Percentiles rank a stretch among this genome's conserved stretches.
These are phyloP conservation scores for Anagrus nilaparvatae DNA, from an alignment of 1,140 invertebrate species.

Conservation along the genomic window DNA sequence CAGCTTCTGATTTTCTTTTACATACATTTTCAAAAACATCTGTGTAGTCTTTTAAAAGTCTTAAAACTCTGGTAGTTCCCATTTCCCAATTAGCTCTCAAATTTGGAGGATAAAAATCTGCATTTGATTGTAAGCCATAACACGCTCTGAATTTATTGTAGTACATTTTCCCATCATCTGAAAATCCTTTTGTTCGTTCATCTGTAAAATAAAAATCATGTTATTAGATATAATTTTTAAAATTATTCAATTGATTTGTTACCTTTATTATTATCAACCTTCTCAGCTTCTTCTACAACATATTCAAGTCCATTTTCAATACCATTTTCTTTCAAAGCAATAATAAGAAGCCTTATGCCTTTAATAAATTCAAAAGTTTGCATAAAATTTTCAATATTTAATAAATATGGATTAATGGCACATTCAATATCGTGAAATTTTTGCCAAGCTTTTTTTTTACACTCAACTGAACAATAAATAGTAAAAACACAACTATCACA, in stretches of 20 bases:
- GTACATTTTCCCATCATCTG: slow-evolving; percentile 35
- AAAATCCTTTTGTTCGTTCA: slow-evolving; percentile 32
- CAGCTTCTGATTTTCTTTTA: slow-evolving; percentile 11
- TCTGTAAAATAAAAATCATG: slow-evolving; percentile 19
- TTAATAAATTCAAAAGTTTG: too few relatives aligned
- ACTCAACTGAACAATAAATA: neutral
- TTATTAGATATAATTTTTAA: too few relatives aligned
- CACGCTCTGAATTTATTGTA: slow-evolving; percentile 41
- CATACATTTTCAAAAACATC: slow-evolving; percentile 45
- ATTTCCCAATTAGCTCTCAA: slow-evolving; percentile 49
- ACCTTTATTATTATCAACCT: too few relatives aligned
- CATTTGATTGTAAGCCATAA: slow-evolving; percentile 65
- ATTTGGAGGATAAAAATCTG: slow-evolving; percentile 49
- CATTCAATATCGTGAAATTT: neutral
- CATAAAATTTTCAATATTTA: too few relatives aligned
- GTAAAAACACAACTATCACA: neutral
- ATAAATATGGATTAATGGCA: too few relatives aligned
- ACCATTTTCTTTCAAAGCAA: too few relatives aligned
- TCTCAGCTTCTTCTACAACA: too few relatives aligned
- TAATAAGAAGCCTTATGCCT: too few relatives aligned
- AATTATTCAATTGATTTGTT: too few relatives aligned
- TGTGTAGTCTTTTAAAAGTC: slow-evolving; percentile 51
- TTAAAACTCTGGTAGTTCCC: slow-evolving; percentile 62
- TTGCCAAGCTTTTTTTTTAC: neutral
- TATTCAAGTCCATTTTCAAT: too few relatives aligned